Percentiles rank a stretch among this genome's conserved stretches.
Conservation (phyloP, 2,113 vertebrate species). For the Ciconia boyciana region DNA sequence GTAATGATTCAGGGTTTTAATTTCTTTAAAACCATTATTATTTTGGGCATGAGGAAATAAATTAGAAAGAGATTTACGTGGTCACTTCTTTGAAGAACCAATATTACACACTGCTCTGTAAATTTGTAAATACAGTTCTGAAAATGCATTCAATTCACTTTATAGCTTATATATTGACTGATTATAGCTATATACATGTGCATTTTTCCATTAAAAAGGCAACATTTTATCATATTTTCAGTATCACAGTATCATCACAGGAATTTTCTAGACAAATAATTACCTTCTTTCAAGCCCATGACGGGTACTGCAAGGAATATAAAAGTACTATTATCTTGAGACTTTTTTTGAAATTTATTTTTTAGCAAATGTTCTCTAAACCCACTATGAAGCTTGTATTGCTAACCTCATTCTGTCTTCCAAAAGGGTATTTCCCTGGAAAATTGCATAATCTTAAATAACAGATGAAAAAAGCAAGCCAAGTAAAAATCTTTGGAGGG, state of each 20-base stretch:
- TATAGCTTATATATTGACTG: neutral
- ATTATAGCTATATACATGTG: neutral
- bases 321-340: neutral
- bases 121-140: neutral
- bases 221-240: neutral
- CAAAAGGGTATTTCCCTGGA: slow-evolving; percentile 25
- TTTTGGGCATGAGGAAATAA: neutral
- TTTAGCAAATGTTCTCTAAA: slow-evolving; percentile 1
- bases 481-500: slow-evolving; percentile 13
- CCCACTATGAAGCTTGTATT: neutral
- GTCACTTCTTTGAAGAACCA: neutral
- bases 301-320: neutral
- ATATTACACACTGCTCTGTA: neutral
- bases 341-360: neutral
- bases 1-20: neutral
- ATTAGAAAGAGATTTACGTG: neutral
- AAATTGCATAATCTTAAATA: slow-evolving; percentile 35
- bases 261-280: neutral
- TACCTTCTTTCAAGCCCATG: neutral
- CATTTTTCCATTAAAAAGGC: neutral
- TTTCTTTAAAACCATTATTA: neutral
- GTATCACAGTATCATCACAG: neutral
- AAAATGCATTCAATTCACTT: neutral
- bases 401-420: slow-evolving; percentile 57
- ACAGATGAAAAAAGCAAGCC: neutral